These are phyloP conservation scores for Leguminivora glycinivorella DNA, from an alignment of 1,140 invertebrate genomes.

Conservation along the genomic window DNA sequence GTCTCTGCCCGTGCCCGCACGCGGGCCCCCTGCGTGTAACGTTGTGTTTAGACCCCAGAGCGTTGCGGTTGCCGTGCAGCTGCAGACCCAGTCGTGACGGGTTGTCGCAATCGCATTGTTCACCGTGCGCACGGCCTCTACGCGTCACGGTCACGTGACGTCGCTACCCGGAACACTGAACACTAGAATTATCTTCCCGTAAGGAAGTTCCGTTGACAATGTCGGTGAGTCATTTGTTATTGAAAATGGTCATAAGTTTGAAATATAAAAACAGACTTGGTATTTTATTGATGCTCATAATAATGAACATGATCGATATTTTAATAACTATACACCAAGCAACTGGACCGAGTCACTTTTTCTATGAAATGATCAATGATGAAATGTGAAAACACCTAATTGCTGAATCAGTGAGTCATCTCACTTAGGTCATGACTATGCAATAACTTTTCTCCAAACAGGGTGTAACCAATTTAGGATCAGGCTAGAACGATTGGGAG, in stretches of 20 bases:
- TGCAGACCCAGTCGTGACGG: conserved; percentile 8
- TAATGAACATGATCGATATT: background rate
- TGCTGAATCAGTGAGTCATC: background rate
- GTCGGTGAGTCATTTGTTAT: conserved; percentile 17
- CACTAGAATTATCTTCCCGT: conserved; percentile 13
- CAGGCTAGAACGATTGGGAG: background rate
- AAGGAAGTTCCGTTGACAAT: conserved; percentile 17
- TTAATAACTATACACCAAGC: background rate
- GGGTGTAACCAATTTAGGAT: background rate
- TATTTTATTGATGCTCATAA: conserved; percentile 26
- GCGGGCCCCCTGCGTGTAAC: conserved; percentile 51
- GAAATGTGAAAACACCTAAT: background rate
- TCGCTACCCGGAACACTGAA: conserved; percentile 20
- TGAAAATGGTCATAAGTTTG: background rate
- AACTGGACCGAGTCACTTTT: background rate
- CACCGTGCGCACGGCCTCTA: conserved; percentile 1
- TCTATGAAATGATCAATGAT: background rate
- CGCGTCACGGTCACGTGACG: conserved; percentile 7
- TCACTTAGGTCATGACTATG: conserved; percentile 17
- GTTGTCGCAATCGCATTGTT: conserved; percentile 15
- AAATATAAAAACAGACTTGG: conserved; percentile 17
- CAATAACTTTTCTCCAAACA: conserved; percentile 23
- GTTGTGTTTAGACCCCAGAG: conserved; percentile 57
- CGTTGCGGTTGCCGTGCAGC: conserved; percentile 32
- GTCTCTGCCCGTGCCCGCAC: conserved; percentile 35